Evolutionary conservation across 2,113 vertebrate genomes (phyloP).

Genomic region (Erinaceus europaeus): DNA sequence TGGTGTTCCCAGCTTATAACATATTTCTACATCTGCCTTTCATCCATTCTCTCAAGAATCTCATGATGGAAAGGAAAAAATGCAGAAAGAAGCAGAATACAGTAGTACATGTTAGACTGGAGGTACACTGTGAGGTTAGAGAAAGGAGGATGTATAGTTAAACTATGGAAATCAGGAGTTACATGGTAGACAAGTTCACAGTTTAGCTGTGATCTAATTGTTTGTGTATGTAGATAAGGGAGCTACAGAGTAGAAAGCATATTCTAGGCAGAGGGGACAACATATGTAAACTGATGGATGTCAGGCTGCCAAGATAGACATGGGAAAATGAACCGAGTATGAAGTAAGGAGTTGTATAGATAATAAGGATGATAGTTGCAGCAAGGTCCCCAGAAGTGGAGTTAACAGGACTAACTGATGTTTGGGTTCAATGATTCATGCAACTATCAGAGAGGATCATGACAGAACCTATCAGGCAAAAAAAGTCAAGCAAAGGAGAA

Average conservation of each 20-base stretch:
- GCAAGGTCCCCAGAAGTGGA: neutral
- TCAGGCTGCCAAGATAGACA: neutral
- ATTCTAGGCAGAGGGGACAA: neutral
- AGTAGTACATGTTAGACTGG: neutral
- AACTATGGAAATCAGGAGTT: neutral
- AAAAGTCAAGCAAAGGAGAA: neutral
- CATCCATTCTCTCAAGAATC: too few species aligned
- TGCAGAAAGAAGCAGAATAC: neutral
- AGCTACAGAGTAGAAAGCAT: neutral
- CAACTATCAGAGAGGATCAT: too few species aligned
- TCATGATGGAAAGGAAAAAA: neutral
- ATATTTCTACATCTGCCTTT: neutral
- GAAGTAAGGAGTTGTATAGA: neutral
- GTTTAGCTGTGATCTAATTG: neutral
- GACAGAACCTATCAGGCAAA: neutral
- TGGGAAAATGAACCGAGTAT: neutral
- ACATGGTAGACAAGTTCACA: neutral
- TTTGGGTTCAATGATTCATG: neutral
- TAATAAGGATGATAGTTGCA: neutral
- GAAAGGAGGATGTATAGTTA: neutral
- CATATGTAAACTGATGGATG: neutral
- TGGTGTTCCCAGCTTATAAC: neutral
- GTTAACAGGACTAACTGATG: neutral
- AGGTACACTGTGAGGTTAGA: rapidly evolving
- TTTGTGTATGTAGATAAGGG: neutral